Conservation (phyloP, 2,888 invertebrate species). For the Chromoteleia sp. region DNA sequence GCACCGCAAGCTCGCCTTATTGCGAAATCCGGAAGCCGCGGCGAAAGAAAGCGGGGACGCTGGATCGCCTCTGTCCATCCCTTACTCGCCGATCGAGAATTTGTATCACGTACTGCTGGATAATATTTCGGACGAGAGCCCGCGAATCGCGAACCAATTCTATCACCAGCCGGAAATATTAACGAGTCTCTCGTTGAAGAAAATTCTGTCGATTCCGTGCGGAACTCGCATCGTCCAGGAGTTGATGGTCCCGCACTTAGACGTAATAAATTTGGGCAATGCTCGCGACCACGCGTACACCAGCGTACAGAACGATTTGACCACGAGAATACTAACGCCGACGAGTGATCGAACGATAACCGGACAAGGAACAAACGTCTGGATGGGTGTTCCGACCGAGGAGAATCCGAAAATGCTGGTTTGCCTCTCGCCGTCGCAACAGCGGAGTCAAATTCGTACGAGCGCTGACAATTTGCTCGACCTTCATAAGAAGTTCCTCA, state of each 20-base stretch:
- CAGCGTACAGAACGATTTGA: slow-evolving; percentile 25
- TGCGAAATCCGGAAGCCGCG: slow-evolving; percentile 59
- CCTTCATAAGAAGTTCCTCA: slow-evolving; percentile 89
- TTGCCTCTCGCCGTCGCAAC: slow-evolving; percentile 91
- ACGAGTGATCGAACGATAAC: slow-evolving; percentile 9
- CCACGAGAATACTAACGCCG: not conserved
- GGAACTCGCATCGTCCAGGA: slow-evolving; percentile 87
- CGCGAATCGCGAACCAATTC: slow-evolving; percentile 14
- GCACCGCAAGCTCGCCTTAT: slow-evolving; percentile 73
- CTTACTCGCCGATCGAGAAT: slow-evolving; percentile 74
- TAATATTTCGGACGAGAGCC: slow-evolving; percentile 72
- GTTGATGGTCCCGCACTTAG: slow-evolving; percentile 75
- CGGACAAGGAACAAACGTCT: slow-evolving; percentile 79
- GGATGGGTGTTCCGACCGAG: slow-evolving; percentile 88
- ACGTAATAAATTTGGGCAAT: slow-evolving; percentile 75
- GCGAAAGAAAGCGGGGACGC: slow-evolving; percentile 72
- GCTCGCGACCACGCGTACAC: slow-evolving; percentile 55
- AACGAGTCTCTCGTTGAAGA: slow-evolving; percentile 80
- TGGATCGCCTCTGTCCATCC: slow-evolving; percentile 72
- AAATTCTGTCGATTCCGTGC: slow-evolving; percentile 88
- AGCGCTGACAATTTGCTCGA: slow-evolving; percentile 88
- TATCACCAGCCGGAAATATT: slow-evolving; percentile 85
- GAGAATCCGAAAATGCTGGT: slow-evolving; percentile 87
- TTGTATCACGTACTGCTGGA: slow-evolving; percentile 74
- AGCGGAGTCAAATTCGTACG: slow-evolving; percentile 85